These are phyloP conservation scores for Spodoptera littoralis DNA, from an alignment of 2,888 invertebrate species.

Conservation along the genomic window DNA sequence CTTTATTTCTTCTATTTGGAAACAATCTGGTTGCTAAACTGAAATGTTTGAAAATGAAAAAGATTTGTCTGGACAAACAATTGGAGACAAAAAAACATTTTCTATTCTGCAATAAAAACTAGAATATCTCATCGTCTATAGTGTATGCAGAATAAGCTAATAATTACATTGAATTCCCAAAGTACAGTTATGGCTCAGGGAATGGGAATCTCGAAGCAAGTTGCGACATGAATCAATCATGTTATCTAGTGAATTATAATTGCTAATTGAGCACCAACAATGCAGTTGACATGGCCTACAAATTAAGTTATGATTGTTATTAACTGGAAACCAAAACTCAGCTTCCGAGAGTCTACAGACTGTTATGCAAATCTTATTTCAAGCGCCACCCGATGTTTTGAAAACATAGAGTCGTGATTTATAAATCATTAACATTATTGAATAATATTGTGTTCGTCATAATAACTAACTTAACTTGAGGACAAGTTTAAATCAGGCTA, in stretches of 20 bases:
- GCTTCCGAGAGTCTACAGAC: slow-evolving; percentile 10
- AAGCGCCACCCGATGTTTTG: slow-evolving; percentile 20
- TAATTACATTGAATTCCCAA: slow-evolving; percentile 37
- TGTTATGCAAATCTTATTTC: slow-evolving; percentile 33
- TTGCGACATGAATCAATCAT: slow-evolving; percentile 56
- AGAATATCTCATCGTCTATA: slow-evolving; percentile 2
- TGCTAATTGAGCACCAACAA: slow-evolving; percentile 50
- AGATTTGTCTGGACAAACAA: slow-evolving; percentile 13
- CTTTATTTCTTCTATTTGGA: slow-evolving; percentile 46
- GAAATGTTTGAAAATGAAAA: slow-evolving; percentile 25
- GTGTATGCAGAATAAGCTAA: slow-evolving; percentile 17
- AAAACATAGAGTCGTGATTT: slow-evolving; percentile 21
- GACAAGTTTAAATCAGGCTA: too few species aligned
- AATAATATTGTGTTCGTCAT: background rate
- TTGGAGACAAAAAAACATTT: background rate
- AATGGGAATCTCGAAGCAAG: slow-evolving; percentile 47
- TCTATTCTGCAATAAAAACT: background rate
- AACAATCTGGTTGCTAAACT: slow-evolving; percentile 37
- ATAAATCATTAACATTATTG: slow-evolving; percentile 1
- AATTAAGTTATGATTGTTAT: slow-evolving; percentile 42
- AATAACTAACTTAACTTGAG: too few species aligned
- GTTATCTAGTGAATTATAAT: slow-evolving; percentile 51
- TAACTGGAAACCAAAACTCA: slow-evolving; percentile 18
- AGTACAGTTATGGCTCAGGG: slow-evolving; percentile 37
- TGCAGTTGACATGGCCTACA: slow-evolving; percentile 41